Evolutionary conservation across 2,888 invertebrate species (phyloP).

Genomic region (Yponomeuta malinellus): DNA sequence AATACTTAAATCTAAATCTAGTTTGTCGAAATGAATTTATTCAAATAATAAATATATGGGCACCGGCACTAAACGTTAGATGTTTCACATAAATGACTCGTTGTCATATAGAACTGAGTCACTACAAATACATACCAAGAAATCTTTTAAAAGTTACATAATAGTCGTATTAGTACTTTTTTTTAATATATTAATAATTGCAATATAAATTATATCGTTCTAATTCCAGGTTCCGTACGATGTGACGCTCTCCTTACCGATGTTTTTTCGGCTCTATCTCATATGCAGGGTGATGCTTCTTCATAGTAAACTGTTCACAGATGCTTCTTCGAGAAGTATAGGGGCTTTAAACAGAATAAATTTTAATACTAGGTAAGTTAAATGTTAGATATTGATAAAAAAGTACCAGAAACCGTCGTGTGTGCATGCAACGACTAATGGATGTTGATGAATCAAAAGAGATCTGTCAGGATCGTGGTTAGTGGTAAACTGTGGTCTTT

Average conservation of each 20-base stretch:
- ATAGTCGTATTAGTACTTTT: too few species aligned
- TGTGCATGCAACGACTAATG: too few species aligned
- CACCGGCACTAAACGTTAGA: constrained; percentile 6
- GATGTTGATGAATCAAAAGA: too few species aligned
- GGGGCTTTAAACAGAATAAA: constrained; percentile 98
- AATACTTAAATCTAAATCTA: too few species aligned
- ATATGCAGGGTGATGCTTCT: constrained; percentile 99
- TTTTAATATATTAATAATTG: not conserved
- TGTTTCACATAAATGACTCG: constrained; percentile 1
- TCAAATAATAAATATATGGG: not conserved
- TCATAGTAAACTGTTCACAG: constrained; percentile 99
- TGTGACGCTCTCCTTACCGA: constrained; percentile 97
- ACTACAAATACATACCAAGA: not conserved
- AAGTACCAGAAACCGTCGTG: too few species aligned
- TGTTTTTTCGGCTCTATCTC: constrained; percentile 99
- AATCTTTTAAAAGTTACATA: too few species aligned
- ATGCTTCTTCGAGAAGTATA: constrained; percentile 98
- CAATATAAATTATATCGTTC: constrained; percentile 3
- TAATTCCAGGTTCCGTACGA: constrained; percentile 89
- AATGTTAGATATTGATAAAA: not conserved
- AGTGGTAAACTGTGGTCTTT: too few species aligned
- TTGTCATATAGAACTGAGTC: not conserved
- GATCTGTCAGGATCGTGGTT: too few species aligned
- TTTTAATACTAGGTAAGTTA: constrained; percentile 95
- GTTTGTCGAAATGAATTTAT: too few species aligned